Percentiles rank a stretch among this genome's conserved stretches.
These are phyloP conservation scores for Orussus abietinus DNA, from an alignment of 1,140 invertebrate species.

Conservation along the genomic window DNA sequence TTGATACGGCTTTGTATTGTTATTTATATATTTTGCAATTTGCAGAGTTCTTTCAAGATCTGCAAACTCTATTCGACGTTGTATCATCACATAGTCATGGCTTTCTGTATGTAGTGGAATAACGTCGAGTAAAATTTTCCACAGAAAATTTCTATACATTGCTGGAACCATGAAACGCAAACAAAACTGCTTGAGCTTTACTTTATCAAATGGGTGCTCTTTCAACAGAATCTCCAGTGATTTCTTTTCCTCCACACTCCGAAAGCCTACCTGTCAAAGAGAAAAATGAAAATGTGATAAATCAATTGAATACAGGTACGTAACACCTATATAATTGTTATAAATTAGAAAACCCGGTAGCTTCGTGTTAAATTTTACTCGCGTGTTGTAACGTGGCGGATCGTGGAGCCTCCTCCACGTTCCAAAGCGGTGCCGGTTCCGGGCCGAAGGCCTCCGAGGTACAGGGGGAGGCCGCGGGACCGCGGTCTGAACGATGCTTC, in stretches of 20 bases:
- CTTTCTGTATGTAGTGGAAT: constrained; percentile 70
- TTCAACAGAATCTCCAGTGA: constrained; percentile 87
- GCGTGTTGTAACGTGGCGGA: no score
- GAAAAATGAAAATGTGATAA: neutral
- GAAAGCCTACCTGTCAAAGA: constrained; percentile 68
- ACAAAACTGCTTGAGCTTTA: constrained; percentile 81
- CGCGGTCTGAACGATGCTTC: no score
- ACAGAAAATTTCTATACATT: constrained; percentile 75
- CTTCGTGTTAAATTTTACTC: constrained; percentile 6
- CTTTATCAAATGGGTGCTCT: constrained; percentile 77
- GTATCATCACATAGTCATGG: constrained; percentile 68
- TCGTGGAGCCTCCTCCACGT: no score
- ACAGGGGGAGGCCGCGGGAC: no score
- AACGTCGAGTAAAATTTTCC: constrained; percentile 78
- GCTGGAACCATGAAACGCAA: constrained; percentile 77
- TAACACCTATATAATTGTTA: constrained; percentile 7
- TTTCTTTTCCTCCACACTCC: constrained; percentile 87
- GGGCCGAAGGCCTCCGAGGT: no score
- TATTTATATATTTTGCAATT: constrained; percentile 60
- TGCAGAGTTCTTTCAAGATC: constrained; percentile 70
- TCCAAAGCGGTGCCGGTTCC: no score
- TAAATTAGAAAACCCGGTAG: constrained; percentile 4
- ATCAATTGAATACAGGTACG: neutral
- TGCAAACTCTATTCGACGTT: constrained; percentile 69
- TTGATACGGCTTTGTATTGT: constrained; percentile 57